Evolutionary conservation across 2,797 vertebrate species (phyloP).

Genomic region (Diceros bicornis): DNA sequence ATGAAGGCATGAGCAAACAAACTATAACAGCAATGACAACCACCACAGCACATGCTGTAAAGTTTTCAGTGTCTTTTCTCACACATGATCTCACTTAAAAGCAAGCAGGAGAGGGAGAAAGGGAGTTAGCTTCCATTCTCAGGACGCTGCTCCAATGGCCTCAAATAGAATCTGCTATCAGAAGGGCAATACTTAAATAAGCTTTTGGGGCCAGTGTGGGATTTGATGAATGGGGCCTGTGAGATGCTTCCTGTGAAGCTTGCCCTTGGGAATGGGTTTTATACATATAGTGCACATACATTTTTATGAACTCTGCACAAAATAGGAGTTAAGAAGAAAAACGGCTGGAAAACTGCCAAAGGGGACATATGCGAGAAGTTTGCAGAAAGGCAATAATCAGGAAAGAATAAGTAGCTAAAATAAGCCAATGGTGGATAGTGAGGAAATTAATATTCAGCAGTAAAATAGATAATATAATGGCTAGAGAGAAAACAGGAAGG

Average conservation of each 20-base stretch:
- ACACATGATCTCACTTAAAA: conserved; percentile 40
- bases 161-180: conserved; percentile 17
- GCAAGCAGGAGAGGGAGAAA: not conserved
- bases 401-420: conserved; percentile 83
- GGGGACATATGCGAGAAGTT: conserved; percentile 62
- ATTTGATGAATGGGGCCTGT: not conserved
- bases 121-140: not conserved
- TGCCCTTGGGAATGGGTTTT: not conserved
- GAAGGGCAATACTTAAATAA: not conserved
- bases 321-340: conserved; percentile 46
- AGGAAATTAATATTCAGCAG: conserved; percentile 71
- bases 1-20: not conserved
- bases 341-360: conserved; percentile 56
- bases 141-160: not conserved
- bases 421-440: conserved; percentile 67
- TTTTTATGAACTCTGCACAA: conserved; percentile 35
- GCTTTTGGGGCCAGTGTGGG: not conserved
- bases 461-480: conserved; percentile 74
- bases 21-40: not conserved
- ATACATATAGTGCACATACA: not conserved
- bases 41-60: not conserved
- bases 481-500: conserved; percentile 81
- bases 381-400: conserved; percentile 65
- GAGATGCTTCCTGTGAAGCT: not conserved
- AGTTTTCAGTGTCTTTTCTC: not conserved